Evolutionary conservation across 2,888 invertebrate genomes (phyloP), one percentile per base, ranked within the genome.

Genomic region (Lasioglossum villosulum): DNA sequence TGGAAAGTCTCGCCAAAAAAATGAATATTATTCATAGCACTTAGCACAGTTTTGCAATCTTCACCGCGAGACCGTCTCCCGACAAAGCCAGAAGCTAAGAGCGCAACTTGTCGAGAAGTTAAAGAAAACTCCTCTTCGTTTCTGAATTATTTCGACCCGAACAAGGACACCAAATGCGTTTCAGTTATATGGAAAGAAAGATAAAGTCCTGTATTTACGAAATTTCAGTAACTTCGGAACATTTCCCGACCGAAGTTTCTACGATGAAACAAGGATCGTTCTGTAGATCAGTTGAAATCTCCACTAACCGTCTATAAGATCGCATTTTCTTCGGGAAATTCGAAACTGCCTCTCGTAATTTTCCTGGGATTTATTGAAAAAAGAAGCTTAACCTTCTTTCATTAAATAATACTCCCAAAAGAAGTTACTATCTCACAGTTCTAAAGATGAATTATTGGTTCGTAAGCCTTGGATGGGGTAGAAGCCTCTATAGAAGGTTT

Each of bases 381-480:
- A 56, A n/a, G n/a, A 12, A 56, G n/a, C 56, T 56, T 23, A 52
- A 52, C n/a, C 52, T 1, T 52, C 52, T 23, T 56, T 56, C n/a
- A n/a, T n/a, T n/a, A 56, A 56, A 56, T n/a, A 56, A 10, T n/a
- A n/a, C 56, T 56, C n/a, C n/a, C n/a, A 10, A n/a, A 56, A n/a
- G 56, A 56, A 56, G n/a, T 56, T 56, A n/a, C 12, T 56, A 56
- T 3, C 56, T 4, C 12, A 12, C 23, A n/a, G 56, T 56, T 56
- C n/a, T 56, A 56, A 56, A 56, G n/a, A n/a, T 56, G n/a, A 56
- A n/a, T 56, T 56, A 56, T 56, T 56, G 56, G 56, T 56, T 56
- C n/a, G 1, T 56, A n/a, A n/a, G n/a, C 56, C n/a, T 4, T 4
- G n/a, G n/a, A n/a, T 56, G 12, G 10, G n/a, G 6, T 12, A n/a